These are phyloP conservation scores for Trilocha varians DNA, from an alignment of 2,888 invertebrate species.

Conservation along the genomic window DNA sequence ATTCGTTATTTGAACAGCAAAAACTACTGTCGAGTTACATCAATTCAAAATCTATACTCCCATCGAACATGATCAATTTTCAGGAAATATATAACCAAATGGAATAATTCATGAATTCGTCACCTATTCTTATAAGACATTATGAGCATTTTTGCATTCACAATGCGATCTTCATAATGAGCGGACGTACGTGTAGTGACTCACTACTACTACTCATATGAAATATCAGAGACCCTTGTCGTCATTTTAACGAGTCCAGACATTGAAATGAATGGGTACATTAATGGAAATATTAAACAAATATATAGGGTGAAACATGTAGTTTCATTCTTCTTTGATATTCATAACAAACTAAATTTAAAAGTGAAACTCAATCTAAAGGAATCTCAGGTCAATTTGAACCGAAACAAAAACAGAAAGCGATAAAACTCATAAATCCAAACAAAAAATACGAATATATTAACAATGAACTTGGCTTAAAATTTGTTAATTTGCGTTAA, in stretches of 20 bases:
- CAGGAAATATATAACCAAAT: no score
- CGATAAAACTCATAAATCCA: neutral
- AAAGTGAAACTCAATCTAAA: neutral
- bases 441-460: neutral
- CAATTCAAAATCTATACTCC: no score
- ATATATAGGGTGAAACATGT: no score
- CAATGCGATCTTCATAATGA: constrained; percentile 29
- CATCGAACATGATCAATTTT: no score
- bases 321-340: no score
- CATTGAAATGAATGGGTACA: neutral
- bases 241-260: constrained; percentile 7
- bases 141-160: constrained; percentile 26
- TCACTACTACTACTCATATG: no score
- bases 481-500: neutral
- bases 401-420: neutral
- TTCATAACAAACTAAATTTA: no score
- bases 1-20: no score
- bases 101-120: no score
- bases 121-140: no score
- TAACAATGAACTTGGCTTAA: neutral
- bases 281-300: neutral
- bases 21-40: no score
- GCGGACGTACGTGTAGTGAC: constrained; percentile 37
- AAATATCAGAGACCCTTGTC: constrained; percentile 3
- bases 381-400: no score